A percentile compares a stretch with the other conserved stretches of the same genome.
These are phyloP conservation scores for Sinocyclocheilus anophthalmus DNA, from an alignment of 2,113 vertebrate species.

Conservation along the genomic window DNA sequence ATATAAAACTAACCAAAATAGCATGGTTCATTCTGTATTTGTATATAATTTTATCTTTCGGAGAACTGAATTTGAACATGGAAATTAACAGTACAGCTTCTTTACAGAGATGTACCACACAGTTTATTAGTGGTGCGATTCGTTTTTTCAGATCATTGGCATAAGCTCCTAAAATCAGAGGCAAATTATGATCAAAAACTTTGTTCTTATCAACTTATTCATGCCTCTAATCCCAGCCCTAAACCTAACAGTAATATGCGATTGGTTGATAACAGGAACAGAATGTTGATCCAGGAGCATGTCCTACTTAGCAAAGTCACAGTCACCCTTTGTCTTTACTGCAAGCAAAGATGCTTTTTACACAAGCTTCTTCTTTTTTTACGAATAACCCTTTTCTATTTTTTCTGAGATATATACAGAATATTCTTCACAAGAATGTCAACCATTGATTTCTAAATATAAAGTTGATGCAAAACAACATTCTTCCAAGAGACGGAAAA, in stretches of 20 bases:
- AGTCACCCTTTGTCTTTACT: neutral
- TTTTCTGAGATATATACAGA: neutral
- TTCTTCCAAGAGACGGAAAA: neutral
- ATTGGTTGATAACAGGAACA: constrained; percentile 25
- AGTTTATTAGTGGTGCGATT: too few relatives aligned
- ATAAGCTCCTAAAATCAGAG: neutral
- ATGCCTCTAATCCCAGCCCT: neutral
- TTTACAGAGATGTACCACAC: neutral
- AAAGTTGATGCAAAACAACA: neutral
- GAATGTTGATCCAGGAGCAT: constrained; percentile 4
- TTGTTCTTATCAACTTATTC: neutral
- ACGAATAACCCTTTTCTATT: neutral
- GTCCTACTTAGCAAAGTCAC: neutral
- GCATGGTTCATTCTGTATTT: too few relatives aligned
- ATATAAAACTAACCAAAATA: too few relatives aligned
- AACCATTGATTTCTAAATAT: constrained; percentile 13
- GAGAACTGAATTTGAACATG: too few relatives aligned
- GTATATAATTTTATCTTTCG: too few relatives aligned
- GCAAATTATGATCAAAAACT: too few relatives aligned
- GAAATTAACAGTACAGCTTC: neutral
- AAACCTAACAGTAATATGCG: neutral
- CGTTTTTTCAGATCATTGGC: neutral
- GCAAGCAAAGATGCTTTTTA: neutral
- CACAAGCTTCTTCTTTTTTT: neutral
- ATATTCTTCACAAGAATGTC: neutral